These are phyloP conservation scores for Corticium candelabrum DNA, from an alignment of 37 sponge, comb jelly and placozoan genomes.

Conservation along the genomic window DNA sequence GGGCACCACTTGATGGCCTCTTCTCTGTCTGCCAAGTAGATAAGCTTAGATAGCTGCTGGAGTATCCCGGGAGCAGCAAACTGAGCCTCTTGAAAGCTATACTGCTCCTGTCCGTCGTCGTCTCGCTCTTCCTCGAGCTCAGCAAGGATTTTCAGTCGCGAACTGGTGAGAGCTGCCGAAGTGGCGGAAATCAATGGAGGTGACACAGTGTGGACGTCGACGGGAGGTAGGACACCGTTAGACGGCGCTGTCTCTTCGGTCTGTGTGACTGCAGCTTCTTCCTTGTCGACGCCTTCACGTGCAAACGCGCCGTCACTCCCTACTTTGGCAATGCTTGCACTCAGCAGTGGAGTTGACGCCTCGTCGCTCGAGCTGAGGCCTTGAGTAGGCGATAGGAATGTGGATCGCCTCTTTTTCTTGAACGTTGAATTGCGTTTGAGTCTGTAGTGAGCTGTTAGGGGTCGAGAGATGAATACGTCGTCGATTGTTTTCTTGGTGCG, in stretches of 20 bases:
- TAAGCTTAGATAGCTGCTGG: conserved; percentile 20
- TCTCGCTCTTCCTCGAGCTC: conserved; percentile 7
- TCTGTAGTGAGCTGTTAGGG: background rate
- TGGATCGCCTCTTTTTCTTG: background rate
- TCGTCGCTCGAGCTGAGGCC: too few relatives aligned
- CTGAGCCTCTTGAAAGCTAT: conserved; percentile 35
- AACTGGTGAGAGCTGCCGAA: background rate
- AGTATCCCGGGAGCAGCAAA: conserved; percentile 50
- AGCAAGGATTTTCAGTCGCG: background rate
- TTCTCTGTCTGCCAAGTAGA: background rate
- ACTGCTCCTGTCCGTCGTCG: background rate
- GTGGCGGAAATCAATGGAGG: background rate
- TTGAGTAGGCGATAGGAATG: too few relatives aligned
- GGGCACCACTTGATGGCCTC: conserved; percentile 6
- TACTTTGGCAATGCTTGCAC: background rate
- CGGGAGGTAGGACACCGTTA: background rate
- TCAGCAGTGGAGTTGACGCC: too few relatives aligned
- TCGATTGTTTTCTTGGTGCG: background rate
- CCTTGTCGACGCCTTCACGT: background rate
- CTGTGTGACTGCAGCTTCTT: background rate
- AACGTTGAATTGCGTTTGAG: background rate
- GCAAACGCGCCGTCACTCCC: background rate
- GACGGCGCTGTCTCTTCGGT: background rate
- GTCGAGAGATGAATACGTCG: background rate
- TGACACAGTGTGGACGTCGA: too few relatives aligned